Evolutionary conservation across 2,113 vertebrate species (phyloP).

Genomic region (Catharus fuscescens): DNA sequence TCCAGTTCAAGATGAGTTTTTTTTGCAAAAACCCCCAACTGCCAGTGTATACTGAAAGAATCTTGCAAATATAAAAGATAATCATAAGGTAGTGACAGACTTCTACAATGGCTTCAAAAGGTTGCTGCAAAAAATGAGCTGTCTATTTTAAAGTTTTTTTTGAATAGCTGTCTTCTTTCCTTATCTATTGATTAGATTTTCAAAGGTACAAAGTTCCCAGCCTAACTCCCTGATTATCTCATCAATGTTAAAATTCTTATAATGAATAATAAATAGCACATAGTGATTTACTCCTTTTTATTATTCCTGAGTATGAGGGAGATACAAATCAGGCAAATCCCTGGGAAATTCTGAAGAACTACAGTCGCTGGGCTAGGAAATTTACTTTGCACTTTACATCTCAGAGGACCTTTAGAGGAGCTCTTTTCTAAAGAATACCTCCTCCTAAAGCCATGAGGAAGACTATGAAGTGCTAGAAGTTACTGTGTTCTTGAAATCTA

Average conservation of each 20-base stretch:
- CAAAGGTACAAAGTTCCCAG: neutral
- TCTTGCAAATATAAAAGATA: neutral
- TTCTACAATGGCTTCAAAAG: neutral
- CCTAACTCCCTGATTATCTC: neutral
- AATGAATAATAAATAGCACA: neutral
- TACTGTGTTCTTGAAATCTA: neutral
- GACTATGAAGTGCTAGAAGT: neutral
- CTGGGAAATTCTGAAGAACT: neutral
- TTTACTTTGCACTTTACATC: neutral
- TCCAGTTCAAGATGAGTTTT: neutral
- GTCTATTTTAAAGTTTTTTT: neutral
- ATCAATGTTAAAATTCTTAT: neutral
- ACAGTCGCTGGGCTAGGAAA: neutral
- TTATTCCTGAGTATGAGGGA: neutral
- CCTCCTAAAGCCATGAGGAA: neutral
- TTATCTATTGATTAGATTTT: neutral
- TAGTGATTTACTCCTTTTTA: neutral
- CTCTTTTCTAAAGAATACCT: neutral
- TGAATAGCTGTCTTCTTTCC: neutral
- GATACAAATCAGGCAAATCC: neutral
- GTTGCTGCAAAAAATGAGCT: neutral
- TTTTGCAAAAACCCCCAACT: rapidly evolving
- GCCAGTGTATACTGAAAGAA: neutral
- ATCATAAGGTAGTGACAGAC: neutral
- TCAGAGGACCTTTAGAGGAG: neutral